Percentiles rank a stretch among this genome's conserved stretches.
These are phyloP conservation scores for Sebastes minor DNA, from an alignment of 2,797 vertebrate genomes.

Conservation along the genomic window DNA sequence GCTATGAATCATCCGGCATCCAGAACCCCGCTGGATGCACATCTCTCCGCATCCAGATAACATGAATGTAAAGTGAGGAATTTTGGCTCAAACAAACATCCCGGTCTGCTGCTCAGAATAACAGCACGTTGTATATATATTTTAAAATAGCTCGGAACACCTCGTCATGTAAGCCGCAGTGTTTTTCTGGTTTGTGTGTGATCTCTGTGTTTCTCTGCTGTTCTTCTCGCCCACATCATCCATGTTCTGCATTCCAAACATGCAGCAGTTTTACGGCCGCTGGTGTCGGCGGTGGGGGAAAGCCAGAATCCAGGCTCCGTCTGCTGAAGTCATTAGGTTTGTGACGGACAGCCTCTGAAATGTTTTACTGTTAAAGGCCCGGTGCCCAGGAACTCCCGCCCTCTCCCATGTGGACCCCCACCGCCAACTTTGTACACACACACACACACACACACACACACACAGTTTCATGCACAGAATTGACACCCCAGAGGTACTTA, in stretches of 20 bases:
- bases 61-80: neutral
- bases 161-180: neutral
- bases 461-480: slow-evolving; percentile 13
- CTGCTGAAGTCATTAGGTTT: slow-evolving; percentile 81
- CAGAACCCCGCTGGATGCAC: neutral
- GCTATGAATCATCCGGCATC: slow-evolving; percentile 56
- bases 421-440: slow-evolving; percentile 33
- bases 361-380: slow-evolving; percentile 75
- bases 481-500: slow-evolving; percentile 2
- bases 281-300: slow-evolving; percentile 65
- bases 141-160: slow-evolving; percentile 1
- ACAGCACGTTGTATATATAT: neutral
- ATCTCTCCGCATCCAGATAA: neutral
- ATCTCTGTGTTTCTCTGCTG: slow-evolving; percentile 34
- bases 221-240: slow-evolving; percentile 37
- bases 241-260: slow-evolving; percentile 77
- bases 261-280: slow-evolving; percentile 63
- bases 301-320: slow-evolving; percentile 69
- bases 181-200: slow-evolving; percentile 33
- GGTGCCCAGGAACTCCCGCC: slow-evolving; percentile 67
- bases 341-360: slow-evolving; percentile 75
- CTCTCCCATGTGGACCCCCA: slow-evolving; percentile 61
- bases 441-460: slow-evolving; percentile 2
- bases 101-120: slow-evolving; percentile 3
- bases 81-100: neutral